Conservation (phyloP, 37 sponge, comb jelly and placozoan species). For the Aphrocallistes beatrix region DNA sequence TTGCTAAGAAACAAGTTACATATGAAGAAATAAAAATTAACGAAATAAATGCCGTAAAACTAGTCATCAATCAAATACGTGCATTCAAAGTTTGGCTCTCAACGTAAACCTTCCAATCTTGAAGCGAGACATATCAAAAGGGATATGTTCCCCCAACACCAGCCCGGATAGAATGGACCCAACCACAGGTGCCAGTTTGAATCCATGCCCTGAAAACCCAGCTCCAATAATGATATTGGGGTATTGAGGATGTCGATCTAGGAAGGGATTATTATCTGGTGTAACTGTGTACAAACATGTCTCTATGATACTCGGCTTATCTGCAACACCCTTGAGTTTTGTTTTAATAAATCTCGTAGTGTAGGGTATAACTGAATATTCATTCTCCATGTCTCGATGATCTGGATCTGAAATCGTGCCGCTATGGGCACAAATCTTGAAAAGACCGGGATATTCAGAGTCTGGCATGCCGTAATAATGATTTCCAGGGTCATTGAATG, state of each 20-base stretch:
- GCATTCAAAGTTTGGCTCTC: neutral
- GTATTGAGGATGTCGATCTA: conserved; percentile 20
- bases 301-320: conserved; percentile 24
- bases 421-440: conserved; percentile 41
- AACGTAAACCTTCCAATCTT: neutral
- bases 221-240: conserved; percentile 22
- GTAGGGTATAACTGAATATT: neutral
- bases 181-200: neutral
- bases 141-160: neutral
- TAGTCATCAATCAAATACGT: neutral
- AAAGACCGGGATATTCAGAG: conserved; percentile 65
- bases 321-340: neutral
- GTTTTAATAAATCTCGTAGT: neutral
- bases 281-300: conserved; percentile 23
- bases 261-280: conserved; percentile 17
- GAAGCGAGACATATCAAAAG: neutral
- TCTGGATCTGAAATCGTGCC: conserved; percentile 25
- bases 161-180: neutral
- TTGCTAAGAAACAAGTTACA: no score
- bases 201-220: conserved; percentile 19
- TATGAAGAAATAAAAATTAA: no score
- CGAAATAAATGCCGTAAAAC: no score
- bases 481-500: neutral
- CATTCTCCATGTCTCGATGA: conserved; percentile 20
- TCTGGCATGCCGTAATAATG: conserved; percentile 46